phyloP scores from a whole-genome alignment of 2,797 vertebrate species.

The Rhinogobio ventralis region DNA sequence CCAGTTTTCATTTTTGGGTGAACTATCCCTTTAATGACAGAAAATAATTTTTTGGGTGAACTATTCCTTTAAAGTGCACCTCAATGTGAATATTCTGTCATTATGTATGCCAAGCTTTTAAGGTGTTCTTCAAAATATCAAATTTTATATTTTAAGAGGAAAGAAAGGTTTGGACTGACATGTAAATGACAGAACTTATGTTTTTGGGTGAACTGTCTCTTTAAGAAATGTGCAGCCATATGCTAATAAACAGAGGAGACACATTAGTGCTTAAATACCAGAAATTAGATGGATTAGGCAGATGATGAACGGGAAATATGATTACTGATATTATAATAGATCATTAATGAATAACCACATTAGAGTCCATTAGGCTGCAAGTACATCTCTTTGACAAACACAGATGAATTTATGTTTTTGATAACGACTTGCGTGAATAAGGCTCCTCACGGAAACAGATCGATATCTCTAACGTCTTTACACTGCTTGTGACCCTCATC shows the following conservation, averaged over 20 bases:
- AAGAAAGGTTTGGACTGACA: not conserved
- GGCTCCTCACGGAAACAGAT: not conserved
- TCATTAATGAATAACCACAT: constrained; percentile 48
- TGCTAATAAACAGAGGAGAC: constrained; percentile 13
- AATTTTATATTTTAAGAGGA: not conserved
- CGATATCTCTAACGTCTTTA: not conserved
- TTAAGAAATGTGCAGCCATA: not conserved
- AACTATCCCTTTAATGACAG: too few relatives aligned
- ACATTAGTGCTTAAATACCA: constrained; percentile 33
- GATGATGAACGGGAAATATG: constrained; percentile 41
- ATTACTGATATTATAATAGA: constrained; percentile 50
- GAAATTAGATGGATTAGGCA: constrained; percentile 36
- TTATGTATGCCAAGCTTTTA: not conserved
- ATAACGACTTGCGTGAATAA: not conserved
- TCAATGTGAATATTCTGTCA: not conserved
- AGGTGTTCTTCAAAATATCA: not conserved
- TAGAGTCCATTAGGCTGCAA: constrained; percentile 37
- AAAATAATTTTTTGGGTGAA: too few relatives aligned
- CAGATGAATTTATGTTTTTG: constrained; percentile 10
- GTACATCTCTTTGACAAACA: not conserved
- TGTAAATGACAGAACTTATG: not conserved
- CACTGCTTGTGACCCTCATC: not conserved
- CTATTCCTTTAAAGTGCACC: not conserved
- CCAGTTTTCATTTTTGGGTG: too few relatives aligned
- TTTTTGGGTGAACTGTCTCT: not conserved